phyloP scores from a whole-genome alignment of 2,797 vertebrate species.

The Chaenodraco wilsoni region DNA sequence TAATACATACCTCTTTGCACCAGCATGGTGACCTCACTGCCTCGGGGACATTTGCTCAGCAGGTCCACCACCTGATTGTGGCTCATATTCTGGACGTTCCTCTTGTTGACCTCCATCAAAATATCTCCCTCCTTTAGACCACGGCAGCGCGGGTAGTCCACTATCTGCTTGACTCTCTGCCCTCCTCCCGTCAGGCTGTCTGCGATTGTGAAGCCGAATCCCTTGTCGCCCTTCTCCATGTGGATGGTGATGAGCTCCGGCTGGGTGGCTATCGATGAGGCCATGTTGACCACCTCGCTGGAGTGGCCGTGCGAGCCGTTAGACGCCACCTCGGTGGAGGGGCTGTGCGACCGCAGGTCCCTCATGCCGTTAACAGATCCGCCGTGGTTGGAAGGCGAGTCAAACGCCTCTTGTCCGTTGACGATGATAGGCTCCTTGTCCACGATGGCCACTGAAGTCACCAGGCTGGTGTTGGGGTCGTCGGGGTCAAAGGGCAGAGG shows the following conservation, averaged over 20 bases:
- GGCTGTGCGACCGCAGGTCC: conserved; percentile 86
- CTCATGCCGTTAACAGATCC: conserved; percentile 83
- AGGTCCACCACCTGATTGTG: conserved; percentile 99
- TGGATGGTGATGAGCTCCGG: conserved; percentile 99
- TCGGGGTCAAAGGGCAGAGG: conserved; percentile 98
- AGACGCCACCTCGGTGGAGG: conserved; percentile 76
- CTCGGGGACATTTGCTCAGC: conserved; percentile 95
- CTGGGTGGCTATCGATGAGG: conserved; percentile 96
- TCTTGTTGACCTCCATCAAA: conserved; percentile 97
- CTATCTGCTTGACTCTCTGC: conserved; percentile 97
- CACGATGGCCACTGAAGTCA: conserved; percentile 96
- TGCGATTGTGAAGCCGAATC: conserved; percentile 97
- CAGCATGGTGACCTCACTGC: conserved; percentile 95
- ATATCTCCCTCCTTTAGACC: conserved; percentile 96
- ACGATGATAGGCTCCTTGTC: conserved; percentile 99
- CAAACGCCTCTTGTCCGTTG: conserved; percentile 94
- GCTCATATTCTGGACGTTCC: conserved; percentile 95
- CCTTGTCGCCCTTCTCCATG: conserved; percentile 98
- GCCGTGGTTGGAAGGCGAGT: conserved; percentile 84
- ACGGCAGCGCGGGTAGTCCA: conserved; percentile 95
- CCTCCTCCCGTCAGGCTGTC: conserved; percentile 94
- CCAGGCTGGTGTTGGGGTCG: conserved; percentile 97
- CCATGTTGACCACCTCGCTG: conserved; percentile 94
- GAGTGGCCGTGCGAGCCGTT: conserved; percentile 89
- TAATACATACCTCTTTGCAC: conserved; percentile 93